A percentile compares a stretch with the other conserved stretches of the same genome.
Evolutionary conservation across 2,888 invertebrate genomes (phyloP).

Genomic region (Drosophila infuscata): DNA sequence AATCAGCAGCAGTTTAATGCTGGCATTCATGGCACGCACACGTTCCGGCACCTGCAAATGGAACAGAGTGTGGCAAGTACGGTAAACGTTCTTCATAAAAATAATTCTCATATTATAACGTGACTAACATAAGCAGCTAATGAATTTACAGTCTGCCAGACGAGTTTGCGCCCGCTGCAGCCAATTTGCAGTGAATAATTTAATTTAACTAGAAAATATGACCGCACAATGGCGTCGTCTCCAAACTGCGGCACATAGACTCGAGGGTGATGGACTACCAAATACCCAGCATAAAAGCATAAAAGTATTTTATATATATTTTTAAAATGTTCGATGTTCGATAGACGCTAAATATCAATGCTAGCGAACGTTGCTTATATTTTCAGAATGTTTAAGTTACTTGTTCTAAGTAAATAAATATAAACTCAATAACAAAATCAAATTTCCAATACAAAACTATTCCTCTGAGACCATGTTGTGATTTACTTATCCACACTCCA

Average conservation of each 20-base stretch:
- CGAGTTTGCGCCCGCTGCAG: constrained; percentile 45
- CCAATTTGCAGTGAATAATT: constrained; percentile 73
- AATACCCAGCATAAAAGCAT: constrained; percentile 16
- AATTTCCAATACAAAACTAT: background rate
- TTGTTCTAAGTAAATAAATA: background rate
- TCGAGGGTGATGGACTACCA: background rate
- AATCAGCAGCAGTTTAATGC: constrained; percentile 95
- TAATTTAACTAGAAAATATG: constrained; percentile 77
- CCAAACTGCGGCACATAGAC: constrained; percentile 39
- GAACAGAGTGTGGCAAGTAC: background rate
- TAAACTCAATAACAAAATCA: background rate
- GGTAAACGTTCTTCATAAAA: background rate
- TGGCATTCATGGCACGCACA: constrained; percentile 96
- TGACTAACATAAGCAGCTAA: constrained; percentile 49
- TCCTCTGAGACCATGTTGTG: background rate
- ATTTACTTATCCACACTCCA: background rate
- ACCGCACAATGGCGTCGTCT: constrained; percentile 44
- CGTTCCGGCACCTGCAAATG: constrained; percentile 93
- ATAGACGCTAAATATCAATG: background rate
- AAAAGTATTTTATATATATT: background rate
- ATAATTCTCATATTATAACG: constrained; percentile 39
- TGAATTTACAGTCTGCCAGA: constrained; percentile 52
- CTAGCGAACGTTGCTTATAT: background rate
- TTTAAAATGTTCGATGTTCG: background rate
- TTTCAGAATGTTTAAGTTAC: background rate